Base-by-base conservation (phyloP, 2,113 vertebrate genomes). In the Microcebus ravelobensis region DNA sequence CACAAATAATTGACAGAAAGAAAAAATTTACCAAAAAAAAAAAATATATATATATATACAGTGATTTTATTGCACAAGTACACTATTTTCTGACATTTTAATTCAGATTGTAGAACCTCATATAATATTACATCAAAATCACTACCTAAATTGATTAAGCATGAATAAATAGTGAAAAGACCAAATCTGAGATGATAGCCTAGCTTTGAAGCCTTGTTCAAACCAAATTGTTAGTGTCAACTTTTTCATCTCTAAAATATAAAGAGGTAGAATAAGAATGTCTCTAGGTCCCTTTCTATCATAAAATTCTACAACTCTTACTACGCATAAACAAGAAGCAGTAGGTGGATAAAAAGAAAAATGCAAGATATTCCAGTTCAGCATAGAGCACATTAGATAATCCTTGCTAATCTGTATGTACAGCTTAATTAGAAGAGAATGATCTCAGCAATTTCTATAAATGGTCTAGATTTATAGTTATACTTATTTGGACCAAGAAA, bases 331-430 rank as follows among this genome's bases (percentile, higher is more conserved):
- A 55, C 17, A 95, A 84, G 36, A 84, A 88, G 65, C 36, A 82
- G 2, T 27, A 79, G 13, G 34, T 8, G 25, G 4, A 82, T 65
- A 95, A 83, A 97, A 86, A 59, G 55, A 88, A 79, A 88, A 79
- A 91, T 39, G 2, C 57, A 85, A 74, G 48, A 31, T 55, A 70
- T 73, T 70, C 13, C 14, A 85, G 36, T 81, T 91, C 77, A 68
- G 21, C 70, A 50, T 27, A 88, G 0, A 86, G 63, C 34, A 89
- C 52, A 93, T 71, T 17, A 85, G 89, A 77, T 97, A 96, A 95
- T 97, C 93, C 80, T 95, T 68, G 48, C 71, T 97, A 96, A 97
- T 96, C 96, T 95, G 57, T 82, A 94, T 67, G 52, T 27, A 77
- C 57, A 88, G 50, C 39, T 92, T 96, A 96, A 87, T 76, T 82